Conservation (phyloP, 2,797 vertebrate genomes). For the Sebastes oblongus region DNA sequence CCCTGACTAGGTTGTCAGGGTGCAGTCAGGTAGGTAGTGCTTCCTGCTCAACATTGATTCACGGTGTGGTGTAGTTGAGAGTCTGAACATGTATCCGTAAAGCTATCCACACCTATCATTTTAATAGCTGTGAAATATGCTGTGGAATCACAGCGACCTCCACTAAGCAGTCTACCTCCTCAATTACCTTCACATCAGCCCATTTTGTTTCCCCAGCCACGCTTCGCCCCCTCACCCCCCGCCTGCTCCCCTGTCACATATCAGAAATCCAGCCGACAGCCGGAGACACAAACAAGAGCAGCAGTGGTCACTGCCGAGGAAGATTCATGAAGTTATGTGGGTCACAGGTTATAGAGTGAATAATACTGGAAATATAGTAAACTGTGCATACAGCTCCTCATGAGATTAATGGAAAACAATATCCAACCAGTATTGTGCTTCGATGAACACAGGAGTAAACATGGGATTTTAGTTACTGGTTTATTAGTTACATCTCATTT, state of each 20-base stretch:
- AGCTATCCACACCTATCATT: conserved; percentile 24
- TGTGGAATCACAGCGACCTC: conserved; percentile 13
- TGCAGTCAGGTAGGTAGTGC: too few relatives aligned
- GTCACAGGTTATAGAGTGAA: conserved; percentile 21
- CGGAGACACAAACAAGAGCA: conserved; percentile 43
- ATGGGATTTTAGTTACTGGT: not conserved
- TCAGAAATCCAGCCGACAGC: conserved; percentile 48
- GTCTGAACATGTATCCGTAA: conserved; percentile 23
- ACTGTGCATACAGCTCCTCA: not conserved
- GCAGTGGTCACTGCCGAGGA: conserved; percentile 21
- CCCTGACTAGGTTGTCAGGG: too few relatives aligned
- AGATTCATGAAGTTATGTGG: conserved; percentile 12
- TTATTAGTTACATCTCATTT: not conserved
- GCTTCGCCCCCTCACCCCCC: not conserved
- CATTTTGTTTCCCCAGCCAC: conserved; percentile 52
- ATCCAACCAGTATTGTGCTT: not conserved
- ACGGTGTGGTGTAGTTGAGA: not conserved
- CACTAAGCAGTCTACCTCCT: conserved; percentile 21
- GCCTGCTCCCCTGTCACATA: conserved; percentile 57
- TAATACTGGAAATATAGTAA: conserved; percentile 1
- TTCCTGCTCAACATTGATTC: not conserved
- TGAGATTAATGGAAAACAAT: not conserved
- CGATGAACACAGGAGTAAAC: not conserved
- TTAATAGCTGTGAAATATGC: conserved; percentile 45
- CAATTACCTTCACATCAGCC: conserved; percentile 49